Percentiles rank a stretch among this genome's conserved stretches.
These are phyloP conservation scores for Picus viridis DNA, from an alignment of 2,797 vertebrate species.

Conservation along the genomic window DNA sequence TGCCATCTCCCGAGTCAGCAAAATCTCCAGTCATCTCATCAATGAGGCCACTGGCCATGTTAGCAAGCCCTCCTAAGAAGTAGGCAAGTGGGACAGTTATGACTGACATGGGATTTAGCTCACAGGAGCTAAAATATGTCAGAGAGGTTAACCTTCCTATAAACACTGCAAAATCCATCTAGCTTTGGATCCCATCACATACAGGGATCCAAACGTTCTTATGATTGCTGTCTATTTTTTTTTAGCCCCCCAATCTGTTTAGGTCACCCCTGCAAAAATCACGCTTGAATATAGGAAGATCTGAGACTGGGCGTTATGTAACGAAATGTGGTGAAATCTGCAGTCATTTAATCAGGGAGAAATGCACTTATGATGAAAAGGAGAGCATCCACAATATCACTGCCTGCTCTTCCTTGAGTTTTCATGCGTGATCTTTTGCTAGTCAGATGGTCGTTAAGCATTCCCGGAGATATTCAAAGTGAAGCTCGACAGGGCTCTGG, in stretches of 20 bases:
- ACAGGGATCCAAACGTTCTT: background rate
- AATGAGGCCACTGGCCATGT: background rate
- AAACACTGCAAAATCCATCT: background rate
- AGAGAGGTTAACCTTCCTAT: background rate
- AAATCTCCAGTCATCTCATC: accelerated
- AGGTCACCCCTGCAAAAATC: background rate
- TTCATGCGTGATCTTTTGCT: background rate
- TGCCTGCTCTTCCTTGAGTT: background rate
- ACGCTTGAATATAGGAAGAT: background rate
- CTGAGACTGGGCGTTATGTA: background rate
- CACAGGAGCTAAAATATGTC: background rate
- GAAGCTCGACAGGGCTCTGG: too few species aligned
- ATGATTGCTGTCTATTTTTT: background rate
- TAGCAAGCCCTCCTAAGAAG: background rate
- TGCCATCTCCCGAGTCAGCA: background rate
- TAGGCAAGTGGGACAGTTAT: background rate
- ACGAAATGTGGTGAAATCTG: background rate
- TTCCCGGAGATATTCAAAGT: too few species aligned
- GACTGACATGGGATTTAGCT: background rate
- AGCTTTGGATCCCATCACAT: background rate
- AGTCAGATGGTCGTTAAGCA: background rate
- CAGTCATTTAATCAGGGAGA: background rate
- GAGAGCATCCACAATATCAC: background rate
- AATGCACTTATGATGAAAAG: background rate
- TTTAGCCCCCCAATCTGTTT: background rate